Evolutionary conservation across 1,140 invertebrate species (phyloP), one percentile per base, ranked within the genome.

Genomic region (Delia radicum): DNA sequence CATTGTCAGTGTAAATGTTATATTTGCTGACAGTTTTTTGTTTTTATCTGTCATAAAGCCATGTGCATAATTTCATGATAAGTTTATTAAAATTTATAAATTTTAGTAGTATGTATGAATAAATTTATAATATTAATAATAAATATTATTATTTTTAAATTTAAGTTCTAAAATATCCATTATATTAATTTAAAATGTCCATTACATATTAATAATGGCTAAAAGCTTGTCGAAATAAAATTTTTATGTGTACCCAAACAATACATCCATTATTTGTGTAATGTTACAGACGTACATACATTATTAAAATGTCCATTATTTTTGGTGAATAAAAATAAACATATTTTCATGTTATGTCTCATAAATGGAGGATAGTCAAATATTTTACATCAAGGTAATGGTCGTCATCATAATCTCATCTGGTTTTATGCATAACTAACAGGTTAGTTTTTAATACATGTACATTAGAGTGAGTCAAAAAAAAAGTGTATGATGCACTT

Each of bases 91-190:
- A 21, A 55, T 55, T 33, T 55, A 21, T 55, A 18, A 21, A 55
- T 18, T 18, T 3, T 18, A n/a, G 46, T 18, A 48, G 46, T 55
- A 18, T 15, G 21, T 55, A 18, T 55, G 46, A 55, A 7, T 55
- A 18, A 7, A 18, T 48, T 48, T 48, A 3, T 2, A 2, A 21
- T 55, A 18, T 55, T 3, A 21, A 55, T 55, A 55, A 55, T n/a
- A n/a, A 55, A 55, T 55, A 55, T 55, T n/a, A n/a, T n/a, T n/a
- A n/a, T n/a, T n/a, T n/a, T 48, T 48, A 48, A 48, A 48, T 48
- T 48, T 18, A 12, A 18, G 46, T 48, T 18, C 46, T 3, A 46
- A 46, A 13, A 46, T 33, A 33, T 33, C 12, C 37, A 42, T 42
- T 42, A 3, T 42, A 42, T 10, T 10, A 42, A 15, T 42, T 33